Base-by-base conservation (phyloP, 2,113 vertebrate species). In the Shinisaurus crocodilurus region DNA sequence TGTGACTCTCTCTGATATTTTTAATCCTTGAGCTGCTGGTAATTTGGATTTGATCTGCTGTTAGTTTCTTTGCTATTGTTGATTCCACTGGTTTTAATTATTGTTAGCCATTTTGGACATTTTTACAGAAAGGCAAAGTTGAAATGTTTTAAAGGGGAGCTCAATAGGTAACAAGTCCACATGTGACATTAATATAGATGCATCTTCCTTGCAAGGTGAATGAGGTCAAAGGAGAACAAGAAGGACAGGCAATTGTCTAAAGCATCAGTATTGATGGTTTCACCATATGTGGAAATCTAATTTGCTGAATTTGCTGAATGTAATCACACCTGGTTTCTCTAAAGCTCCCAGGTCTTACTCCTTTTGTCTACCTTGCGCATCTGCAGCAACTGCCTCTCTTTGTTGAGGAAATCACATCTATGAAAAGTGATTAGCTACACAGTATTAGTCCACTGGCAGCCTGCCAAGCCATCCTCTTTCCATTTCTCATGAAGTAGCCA, bases 281-380 rank as follows among this genome's bases (percentile, higher is more conserved):
- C 65, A 40, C 43, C 43, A 10, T 88, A 80, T 65, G 86, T 10
- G 48, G 86, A 87, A 87, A 77, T 10, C 75, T 67, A 80, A 88
- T 88, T 88, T 88, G 40, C 75, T 50, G 86, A 34, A 32, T 88
- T 80, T 79, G 76, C 32, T 88, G n/a, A 88, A 88, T 88, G 86
- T 40, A 88, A 88, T 67, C 60, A 80, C 29, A 25, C 57, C 16
- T 18, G 29, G 37, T 67, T 57, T 45, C 32, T 25, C 74, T 65
- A 7, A 67, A 40, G 32, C 82, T 67, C 72, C 34, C 45, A 43
- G 67, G 40, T 34, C 43, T 43, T 20, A 20, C 60, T 77, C 83
- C 74, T 77, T 89, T 37, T 63, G 34, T 29, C 43, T 43, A 37
- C 40, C 81, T 83, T 57, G n/a, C 32, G 13, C 16, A 1, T 67